Evolutionary conservation across 2,797 vertebrate genomes (phyloP), one percentile per base, ranked within the genome.

Genomic region (Staurois parvus): DNA sequence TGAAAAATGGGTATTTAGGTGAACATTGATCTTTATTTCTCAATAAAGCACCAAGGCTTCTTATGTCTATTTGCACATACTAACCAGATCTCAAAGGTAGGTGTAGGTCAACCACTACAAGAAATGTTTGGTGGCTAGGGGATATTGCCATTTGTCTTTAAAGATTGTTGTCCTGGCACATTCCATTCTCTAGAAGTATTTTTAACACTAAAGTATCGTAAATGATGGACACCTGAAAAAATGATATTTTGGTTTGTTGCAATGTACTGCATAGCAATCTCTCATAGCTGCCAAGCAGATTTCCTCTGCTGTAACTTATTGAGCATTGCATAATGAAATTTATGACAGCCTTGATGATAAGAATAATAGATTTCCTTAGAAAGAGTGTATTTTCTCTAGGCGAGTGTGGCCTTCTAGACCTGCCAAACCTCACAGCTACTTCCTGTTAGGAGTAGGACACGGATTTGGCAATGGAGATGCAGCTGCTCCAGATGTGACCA

Each of bases 401-500:
- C 62, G 26, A 82, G 79, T 86, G 79, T 77, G 79, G 74, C 64
- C 59, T 70, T n/a, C 13, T 19, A 72, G 32, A 45, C 52, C 67
- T 84, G 85, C 85, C 85, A 87, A 87, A 79, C 85, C 81, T 87
- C 66, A 67, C 59, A 83, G 81, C 32, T 75, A 83, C 81, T 84
- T 87, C 62, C 85, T 83, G 75, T 75, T 45, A 83, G 69, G 62
- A 68, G 28, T 30, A 19, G 80, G 76, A 79, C 69, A 62, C 19
- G 45, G 56, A 45, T 67, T 86, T 86, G 79, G 85, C 79, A 83
- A 68, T 24, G n/a, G 42, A 83, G 42, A 56, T 42, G 75, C 76
- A 83, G 81, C 85, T 83, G 81, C 80, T 87, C 85, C 81, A 87
- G 85, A 83, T 87, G 81, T 79, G 76, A 77, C 81, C 85, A 69